A percentile compares a stretch with the other conserved stretches of the same genome.
Conservation (phyloP, 2,888 invertebrate genomes). For the Erebia palarica region DNA sequence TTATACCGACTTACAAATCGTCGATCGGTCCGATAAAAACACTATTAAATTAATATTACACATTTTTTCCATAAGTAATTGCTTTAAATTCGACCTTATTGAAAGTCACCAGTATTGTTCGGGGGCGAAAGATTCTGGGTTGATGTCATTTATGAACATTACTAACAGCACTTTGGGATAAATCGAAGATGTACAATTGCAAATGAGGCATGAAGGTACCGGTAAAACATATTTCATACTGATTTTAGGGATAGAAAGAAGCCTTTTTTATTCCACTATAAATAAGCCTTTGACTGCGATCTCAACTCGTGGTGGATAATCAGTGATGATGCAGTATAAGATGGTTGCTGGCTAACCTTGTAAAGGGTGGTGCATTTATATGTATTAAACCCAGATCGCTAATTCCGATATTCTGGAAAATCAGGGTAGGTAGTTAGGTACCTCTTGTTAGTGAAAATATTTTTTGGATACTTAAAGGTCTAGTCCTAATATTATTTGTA, state of each 20-base stretch:
- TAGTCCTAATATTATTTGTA: no score
- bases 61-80: conserved; percentile 50
- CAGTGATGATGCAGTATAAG: no score
- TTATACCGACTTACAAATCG: conserved; percentile 48
- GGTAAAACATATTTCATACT: conserved; percentile 3
- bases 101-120: conserved; percentile 31
- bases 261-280: no score
- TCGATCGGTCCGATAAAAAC: conserved; percentile 56
- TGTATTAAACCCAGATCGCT: no score
- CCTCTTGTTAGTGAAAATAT: no score
- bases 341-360: no score
- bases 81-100: conserved; percentile 50
- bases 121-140: neutral
- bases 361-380: no score
- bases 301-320: no score
- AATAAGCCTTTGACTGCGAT: no score
- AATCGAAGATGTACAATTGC: conserved; percentile 11
- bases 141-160: conserved; percentile 11
- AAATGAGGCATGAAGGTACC: neutral
- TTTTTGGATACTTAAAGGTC: no score
- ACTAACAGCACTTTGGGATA: conserved; percentile 18
- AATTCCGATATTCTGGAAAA: no score
- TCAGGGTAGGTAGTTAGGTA: no score
- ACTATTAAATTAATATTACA: conserved; percentile 61
- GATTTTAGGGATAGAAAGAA: neutral